A percentile compares a stretch with the other conserved stretches of the same genome.
Conservation (phyloP, 2,797 vertebrate genomes). For the Rhabdophis nuchalis region DNA sequence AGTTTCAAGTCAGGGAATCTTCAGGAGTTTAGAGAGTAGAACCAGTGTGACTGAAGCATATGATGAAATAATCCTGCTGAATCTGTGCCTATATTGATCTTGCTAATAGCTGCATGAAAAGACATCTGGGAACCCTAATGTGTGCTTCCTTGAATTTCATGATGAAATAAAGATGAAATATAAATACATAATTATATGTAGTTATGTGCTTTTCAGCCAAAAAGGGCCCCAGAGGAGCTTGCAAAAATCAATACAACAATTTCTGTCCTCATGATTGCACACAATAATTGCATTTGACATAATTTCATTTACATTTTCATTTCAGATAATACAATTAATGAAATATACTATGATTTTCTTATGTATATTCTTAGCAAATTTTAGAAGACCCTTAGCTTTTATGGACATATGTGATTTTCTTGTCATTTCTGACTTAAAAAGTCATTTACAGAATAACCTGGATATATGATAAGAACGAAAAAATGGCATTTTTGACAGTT, state of each 20-base stretch:
- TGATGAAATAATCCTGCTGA: not conserved
- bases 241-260: not conserved
- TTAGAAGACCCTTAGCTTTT: not conserved
- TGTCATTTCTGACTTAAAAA: not conserved
- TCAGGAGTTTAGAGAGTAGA: not conserved
- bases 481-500: not conserved
- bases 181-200: not conserved
- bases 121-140: not conserved
- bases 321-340: not conserved
- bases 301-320: not conserved
- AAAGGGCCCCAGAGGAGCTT: not conserved
- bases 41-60: not conserved
- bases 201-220: not conserved
- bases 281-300: not conserved
- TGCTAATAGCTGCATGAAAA: not conserved
- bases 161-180: not conserved
- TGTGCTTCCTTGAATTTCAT: not conserved
- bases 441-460: constrained; percentile 2
- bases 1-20: not conserved
- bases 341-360: not conserved
- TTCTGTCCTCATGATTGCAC: not conserved
- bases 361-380: not conserved
- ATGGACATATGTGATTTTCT: not conserved
- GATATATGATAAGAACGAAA: not conserved
- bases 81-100: not conserved